Base-by-base conservation (phyloP, 2,888 invertebrate species). In the Drosophila antonietae region DNA sequence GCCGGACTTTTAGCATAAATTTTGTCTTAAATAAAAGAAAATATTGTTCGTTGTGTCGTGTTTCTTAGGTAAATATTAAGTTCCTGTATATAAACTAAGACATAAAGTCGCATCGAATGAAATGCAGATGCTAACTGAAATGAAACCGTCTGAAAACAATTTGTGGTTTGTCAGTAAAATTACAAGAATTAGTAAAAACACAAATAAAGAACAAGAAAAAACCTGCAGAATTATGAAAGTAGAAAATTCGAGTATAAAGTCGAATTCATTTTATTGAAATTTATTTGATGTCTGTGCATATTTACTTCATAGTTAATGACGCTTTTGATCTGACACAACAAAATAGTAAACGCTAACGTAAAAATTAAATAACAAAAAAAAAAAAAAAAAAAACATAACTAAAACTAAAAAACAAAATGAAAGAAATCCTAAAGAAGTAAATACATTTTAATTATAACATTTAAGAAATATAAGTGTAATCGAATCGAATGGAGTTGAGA, bases 1-100 rank as follows among this genome's bases (percentile, higher is more conserved):
- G 72, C 52, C 44, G 69, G 80, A 72, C 75, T 69, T 76, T 65
- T 82, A 88, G 86, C 68, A 85, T 85, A 76, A 76, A 88, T 82
- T 87, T 70, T 75, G 72, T 78, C 75, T 73, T 78, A 67, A 77
- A 78, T 68, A 20, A 20, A 20, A 20, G 2, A 20, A 20, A 20
- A 70, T 80, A 81, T 80, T 78, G 80, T 82, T 82, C 80, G 73
- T 80, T 83, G 84, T 86, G 80, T 81, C 83, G 79, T 91, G 89
- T 86, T 51, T 86, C 84, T 82, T 91, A 90, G 88, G 83, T 88
- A 89, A 72, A 82, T 83, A 85, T 85, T 91, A 90, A 91, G 92
- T 92, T 92, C 91, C 92, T 92, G 92, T 92, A 92, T 81, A 92
- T 92, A 92, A 83, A 81, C 77, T 91, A 90, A 91, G 88, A 78